These are phyloP conservation scores for Cryptoblepharus egeriae DNA, from an alignment of 2,797 vertebrate species.

Conservation along the genomic window DNA sequence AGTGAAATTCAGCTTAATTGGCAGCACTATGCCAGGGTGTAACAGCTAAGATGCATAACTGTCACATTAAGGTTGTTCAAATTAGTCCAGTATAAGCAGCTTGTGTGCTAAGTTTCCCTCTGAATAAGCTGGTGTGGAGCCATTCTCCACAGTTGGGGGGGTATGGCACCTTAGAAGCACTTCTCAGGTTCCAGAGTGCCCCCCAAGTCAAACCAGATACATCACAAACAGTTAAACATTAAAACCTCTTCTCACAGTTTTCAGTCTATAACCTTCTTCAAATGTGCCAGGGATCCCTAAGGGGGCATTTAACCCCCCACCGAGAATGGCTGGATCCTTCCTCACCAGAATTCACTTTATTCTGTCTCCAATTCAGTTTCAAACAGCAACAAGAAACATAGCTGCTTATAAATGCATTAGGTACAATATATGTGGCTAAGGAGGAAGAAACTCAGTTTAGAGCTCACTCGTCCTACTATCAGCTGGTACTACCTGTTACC, in stretches of 20 bases:
- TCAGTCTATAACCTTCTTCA: too few relatives aligned
- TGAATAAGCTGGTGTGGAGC: background rate
- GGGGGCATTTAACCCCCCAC: too few relatives aligned
- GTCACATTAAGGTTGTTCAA: background rate
- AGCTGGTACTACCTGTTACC: background rate
- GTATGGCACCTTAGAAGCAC: too few relatives aligned
- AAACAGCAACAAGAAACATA: background rate
- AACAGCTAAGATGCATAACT: background rate
- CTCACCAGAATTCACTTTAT: background rate
- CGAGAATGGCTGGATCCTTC: background rate
- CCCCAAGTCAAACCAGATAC: background rate
- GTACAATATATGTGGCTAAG: background rate
- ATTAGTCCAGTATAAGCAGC: background rate
- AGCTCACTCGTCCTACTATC: background rate
- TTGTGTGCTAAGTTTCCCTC: background rate
- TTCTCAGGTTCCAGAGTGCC: too few relatives aligned
- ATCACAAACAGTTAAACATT: too few relatives aligned
- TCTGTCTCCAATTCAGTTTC: background rate
- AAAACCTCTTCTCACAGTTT: too few relatives aligned
- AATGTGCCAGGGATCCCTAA: too few relatives aligned
- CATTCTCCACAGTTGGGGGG: too few relatives aligned
- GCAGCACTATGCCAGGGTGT: background rate
- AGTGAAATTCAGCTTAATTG: background rate
- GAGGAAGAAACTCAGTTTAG: background rate
- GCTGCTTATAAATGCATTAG: background rate